Evolutionary conservation across 2,113 vertebrate species (phyloP).

Genomic region (Gopherus flavomarginatus): DNA sequence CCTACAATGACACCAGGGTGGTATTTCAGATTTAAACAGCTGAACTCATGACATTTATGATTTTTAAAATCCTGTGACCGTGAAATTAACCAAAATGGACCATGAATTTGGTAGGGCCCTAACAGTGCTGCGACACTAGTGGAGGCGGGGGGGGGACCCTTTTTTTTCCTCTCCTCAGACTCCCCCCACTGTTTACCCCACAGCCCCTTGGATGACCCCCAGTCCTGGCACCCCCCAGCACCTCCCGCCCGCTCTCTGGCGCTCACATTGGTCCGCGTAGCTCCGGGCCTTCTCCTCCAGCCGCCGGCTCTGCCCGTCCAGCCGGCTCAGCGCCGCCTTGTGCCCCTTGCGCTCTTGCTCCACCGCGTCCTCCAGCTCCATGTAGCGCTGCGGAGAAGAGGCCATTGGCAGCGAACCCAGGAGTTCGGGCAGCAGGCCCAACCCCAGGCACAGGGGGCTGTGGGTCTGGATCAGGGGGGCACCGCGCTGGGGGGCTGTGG

Average conservation of each 20-base stretch:
- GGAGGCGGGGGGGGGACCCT: background rate
- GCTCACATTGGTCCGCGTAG: conserved; percentile 45
- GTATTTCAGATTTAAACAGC: too few relatives aligned
- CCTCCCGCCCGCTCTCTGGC: too few relatives aligned
- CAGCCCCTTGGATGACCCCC: background rate
- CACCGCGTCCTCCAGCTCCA: background rate
- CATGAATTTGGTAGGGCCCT: too few relatives aligned
- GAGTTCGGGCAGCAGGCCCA: background rate
- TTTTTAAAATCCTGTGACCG: too few relatives aligned
- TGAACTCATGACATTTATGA: too few relatives aligned
- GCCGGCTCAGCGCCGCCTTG: conserved; percentile 51
- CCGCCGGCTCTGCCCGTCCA: conserved; percentile 54
- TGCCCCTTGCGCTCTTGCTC: conserved; percentile 55
- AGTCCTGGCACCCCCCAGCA: background rate
- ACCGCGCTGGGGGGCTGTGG: rapidly evolving
- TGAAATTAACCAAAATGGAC: too few relatives aligned
- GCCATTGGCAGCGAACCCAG: background rate
- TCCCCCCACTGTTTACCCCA: background rate
- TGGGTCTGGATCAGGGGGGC: background rate
- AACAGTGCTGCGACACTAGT: background rate
- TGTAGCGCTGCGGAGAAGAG: conserved; percentile 39
- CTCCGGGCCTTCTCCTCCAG: conserved; percentile 16
- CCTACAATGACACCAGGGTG: too few relatives aligned
- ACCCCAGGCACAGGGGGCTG: background rate
- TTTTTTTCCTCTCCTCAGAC: background rate